Percentiles rank a stretch among this genome's conserved stretches.
Conservation (phyloP, 92 coral and sea anemone genomes). For the Galaxea fascicularis region DNA sequence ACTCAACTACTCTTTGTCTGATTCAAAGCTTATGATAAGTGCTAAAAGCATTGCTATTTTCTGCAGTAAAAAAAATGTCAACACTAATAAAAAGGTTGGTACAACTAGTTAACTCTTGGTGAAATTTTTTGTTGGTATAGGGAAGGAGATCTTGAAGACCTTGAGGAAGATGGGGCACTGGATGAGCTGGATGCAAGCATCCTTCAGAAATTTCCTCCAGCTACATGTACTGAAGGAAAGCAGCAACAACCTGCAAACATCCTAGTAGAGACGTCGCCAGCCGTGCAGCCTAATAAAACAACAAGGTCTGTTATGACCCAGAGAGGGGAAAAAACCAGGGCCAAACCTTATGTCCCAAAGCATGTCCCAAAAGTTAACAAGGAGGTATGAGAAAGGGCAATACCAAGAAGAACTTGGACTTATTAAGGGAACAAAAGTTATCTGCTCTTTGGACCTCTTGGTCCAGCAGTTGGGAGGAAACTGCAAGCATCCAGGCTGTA, state of each 20-base stretch:
- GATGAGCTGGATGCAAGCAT: constrained; percentile 7
- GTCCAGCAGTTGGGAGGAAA: constrained; percentile 25
- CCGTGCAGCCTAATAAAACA: neutral
- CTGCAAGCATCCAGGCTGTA: constrained; percentile 48
- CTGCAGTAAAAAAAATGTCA: neutral
- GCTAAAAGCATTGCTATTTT: neutral
- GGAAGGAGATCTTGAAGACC: constrained; percentile 1
- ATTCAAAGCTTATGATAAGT: neutral
- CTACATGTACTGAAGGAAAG: neutral
- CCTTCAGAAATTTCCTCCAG: neutral
- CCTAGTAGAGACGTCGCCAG: neutral
- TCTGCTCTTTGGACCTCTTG: constrained; percentile 44
- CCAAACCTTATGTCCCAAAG: constrained; percentile 15
- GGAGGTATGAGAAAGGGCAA: constrained; percentile 13
- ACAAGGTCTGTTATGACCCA: constrained; percentile 2
- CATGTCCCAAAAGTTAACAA: constrained; percentile 9
- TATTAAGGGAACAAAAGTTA: constrained; percentile 40
- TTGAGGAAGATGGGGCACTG: neutral
- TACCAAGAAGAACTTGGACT: constrained; percentile 54
- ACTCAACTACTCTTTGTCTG: neutral
- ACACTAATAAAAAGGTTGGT: neutral
- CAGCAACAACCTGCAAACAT: constrained; percentile 2
- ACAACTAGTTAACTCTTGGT: neutral
- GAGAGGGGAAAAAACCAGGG: neutral
- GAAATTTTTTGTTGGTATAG: neutral